phyloP scores from a whole-genome alignment of 2,113 vertebrate genomes.

The Tamias sibiricus region DNA sequence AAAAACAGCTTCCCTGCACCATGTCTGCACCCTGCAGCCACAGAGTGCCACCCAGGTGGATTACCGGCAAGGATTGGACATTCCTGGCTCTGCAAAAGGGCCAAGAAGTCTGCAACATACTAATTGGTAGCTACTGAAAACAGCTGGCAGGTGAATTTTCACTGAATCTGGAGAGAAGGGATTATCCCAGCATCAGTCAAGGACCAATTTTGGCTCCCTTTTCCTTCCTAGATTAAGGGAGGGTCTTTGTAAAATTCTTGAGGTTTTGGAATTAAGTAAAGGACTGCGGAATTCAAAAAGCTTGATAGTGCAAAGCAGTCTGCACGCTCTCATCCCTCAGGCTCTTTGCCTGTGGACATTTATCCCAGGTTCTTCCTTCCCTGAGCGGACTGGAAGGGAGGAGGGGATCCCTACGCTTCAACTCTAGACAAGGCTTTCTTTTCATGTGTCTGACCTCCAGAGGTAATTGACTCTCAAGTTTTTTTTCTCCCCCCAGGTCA shows the following conservation, averaged over 20 bases:
- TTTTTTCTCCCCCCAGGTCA: slow-evolving; percentile 60
- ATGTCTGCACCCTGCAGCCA: not conserved
- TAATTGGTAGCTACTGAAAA: not conserved
- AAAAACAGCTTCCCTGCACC: not conserved
- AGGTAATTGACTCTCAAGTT: slow-evolving; percentile 54
- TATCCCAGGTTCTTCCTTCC: not conserved
- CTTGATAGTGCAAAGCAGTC: not conserved
- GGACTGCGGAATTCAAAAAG: not conserved
- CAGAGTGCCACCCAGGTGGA: not conserved
- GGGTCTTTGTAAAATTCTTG: not conserved
- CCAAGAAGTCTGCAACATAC: not conserved
- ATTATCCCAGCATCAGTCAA: not conserved
- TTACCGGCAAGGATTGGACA: not conserved
- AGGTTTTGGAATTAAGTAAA: not conserved
- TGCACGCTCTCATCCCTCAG: not conserved
- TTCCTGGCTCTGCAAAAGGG: not conserved
- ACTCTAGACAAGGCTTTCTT: slow-evolving; percentile 50
- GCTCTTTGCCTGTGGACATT: not conserved
- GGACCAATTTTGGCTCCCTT: not conserved
- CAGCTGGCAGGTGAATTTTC: not conserved
- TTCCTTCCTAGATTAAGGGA: not conserved
- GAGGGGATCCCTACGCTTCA: not conserved
- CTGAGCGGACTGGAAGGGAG: not conserved
- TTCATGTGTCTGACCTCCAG: slow-evolving; percentile 32
- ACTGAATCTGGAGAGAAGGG: not conserved